Conservation (phyloP, 2,797 vertebrate genomes). For the Pseudomugil tenellus region DNA sequence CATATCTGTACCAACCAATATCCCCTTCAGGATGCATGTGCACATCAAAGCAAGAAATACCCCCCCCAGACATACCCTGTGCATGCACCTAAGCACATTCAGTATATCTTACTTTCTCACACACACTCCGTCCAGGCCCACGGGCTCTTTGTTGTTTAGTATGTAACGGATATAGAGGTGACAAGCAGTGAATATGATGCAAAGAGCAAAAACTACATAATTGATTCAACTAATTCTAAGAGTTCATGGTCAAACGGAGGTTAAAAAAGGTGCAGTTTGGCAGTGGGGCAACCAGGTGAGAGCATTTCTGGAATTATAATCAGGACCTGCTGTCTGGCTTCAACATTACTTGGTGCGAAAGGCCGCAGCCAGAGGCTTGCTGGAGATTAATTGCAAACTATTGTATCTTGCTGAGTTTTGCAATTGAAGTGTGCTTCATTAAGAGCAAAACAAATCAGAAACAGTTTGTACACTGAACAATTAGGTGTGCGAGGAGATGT, state of each 20-base stretch:
- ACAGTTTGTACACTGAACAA: conserved; percentile 25
- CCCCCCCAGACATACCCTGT: conserved; percentile 7
- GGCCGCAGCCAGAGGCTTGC: conserved; percentile 31
- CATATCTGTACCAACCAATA: conserved; percentile 31
- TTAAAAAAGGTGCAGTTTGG: conserved; percentile 17
- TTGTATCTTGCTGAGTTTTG: conserved; percentile 47
- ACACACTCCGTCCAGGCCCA: conserved; percentile 20
- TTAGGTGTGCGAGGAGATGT: conserved; percentile 22
- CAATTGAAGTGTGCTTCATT: conserved; percentile 47
- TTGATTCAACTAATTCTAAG: conserved; percentile 32
- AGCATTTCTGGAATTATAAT: conserved; percentile 40
- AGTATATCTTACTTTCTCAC: conserved; percentile 29
- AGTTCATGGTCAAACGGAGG: conserved; percentile 14
- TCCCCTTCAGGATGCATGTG: conserved; percentile 35
- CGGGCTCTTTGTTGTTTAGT: conserved; percentile 42
- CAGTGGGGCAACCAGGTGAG: conserved; percentile 36
- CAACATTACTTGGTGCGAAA: conserved; percentile 34
- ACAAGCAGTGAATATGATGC: conserved; percentile 17
- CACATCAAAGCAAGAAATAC: conserved; percentile 48
- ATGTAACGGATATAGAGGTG: conserved; percentile 39
- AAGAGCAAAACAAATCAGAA: conserved; percentile 39
- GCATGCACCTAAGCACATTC: conserved; percentile 32
- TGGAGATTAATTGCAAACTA: conserved; percentile 55
- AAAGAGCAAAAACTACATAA: conserved; percentile 4
- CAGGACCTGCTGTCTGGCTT: conserved; percentile 38